Percentiles rank a stretch among this genome's conserved stretches.
Evolutionary conservation across 2,797 vertebrate species (phyloP).

Genomic region (Xenops minutus): DNA sequence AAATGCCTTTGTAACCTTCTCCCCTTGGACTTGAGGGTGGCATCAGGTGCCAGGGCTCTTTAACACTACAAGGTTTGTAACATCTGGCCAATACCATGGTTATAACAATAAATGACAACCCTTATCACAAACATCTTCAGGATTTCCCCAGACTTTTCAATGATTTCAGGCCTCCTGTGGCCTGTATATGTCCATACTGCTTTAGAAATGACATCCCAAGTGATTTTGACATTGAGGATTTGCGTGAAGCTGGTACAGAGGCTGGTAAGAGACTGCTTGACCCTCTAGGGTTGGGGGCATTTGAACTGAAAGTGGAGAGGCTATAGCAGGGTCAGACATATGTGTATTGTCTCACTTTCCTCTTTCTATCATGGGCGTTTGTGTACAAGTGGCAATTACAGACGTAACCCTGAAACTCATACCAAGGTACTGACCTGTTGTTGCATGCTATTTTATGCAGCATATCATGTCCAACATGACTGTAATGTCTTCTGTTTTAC

Average conservation of each 20-base stretch:
- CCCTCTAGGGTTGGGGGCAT: fast-evolving
- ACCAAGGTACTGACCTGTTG: not conserved
- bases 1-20: not conserved
- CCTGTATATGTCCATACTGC: not conserved
- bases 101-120: not conserved
- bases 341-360: fast-evolving
- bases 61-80: not conserved
- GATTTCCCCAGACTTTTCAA: not conserved
- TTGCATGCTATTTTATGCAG: not conserved
- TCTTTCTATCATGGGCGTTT: not conserved
- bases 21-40: not conserved
- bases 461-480: not conserved
- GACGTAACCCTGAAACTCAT: not conserved
- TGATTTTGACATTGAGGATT: not conserved
- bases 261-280: not conserved
- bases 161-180: not conserved
- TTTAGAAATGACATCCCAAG: not conserved
- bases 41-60: not conserved
- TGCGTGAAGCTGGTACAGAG: not conserved
- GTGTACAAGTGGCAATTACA: not conserved
- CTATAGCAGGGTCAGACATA: not conserved
- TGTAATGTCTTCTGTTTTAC: not conserved
- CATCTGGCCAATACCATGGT: not conserved
- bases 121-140: not conserved
- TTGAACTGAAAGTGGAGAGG: not conserved